Evolutionary conservation across 2,113 vertebrate species (phyloP).

Genomic region (Recurvirostra avosetta): DNA sequence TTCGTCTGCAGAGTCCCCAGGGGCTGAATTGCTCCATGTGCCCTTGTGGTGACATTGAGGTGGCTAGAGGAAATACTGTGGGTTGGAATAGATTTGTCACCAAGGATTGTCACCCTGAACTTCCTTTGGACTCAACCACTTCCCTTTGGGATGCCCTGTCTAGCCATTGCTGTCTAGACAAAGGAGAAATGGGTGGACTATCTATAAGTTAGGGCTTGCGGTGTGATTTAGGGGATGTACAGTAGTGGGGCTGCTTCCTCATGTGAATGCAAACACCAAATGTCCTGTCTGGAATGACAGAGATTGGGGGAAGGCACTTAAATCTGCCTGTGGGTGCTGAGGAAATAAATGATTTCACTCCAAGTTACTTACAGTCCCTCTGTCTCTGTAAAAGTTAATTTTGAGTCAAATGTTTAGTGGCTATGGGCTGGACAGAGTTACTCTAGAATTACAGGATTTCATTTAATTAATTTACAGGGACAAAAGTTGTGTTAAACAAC

Average conservation of each 20-base stretch:
- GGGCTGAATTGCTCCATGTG: neutral
- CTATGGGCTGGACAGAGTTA: neutral
- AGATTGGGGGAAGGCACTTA: neutral
- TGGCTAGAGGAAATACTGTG: neutral
- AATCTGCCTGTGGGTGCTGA: neutral
- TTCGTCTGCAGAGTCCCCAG: neutral
- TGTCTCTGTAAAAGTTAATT: neutral
- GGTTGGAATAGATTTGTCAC: neutral
- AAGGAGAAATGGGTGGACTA: neutral
- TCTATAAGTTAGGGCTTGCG: neutral
- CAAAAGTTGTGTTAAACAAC: neutral
- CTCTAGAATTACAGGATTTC: neutral
- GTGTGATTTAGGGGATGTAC: neutral
- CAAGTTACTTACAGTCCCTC: neutral
- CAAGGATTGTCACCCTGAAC: neutral
- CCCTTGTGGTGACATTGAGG: constrained; percentile 57
- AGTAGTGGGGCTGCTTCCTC: neutral
- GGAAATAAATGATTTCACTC: neutral
- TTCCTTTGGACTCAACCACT: neutral
- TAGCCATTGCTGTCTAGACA: neutral
- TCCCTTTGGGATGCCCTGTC: neutral
- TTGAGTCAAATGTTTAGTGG: neutral
- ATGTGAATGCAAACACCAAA: neutral
- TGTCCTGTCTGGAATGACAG: neutral
- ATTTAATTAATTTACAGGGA: neutral